A percentile compares a stretch with the other conserved stretches of the same genome.
These are phyloP conservation scores for Sialia sialis DNA, from an alignment of 2,113 vertebrate species.

Conservation along the genomic window DNA sequence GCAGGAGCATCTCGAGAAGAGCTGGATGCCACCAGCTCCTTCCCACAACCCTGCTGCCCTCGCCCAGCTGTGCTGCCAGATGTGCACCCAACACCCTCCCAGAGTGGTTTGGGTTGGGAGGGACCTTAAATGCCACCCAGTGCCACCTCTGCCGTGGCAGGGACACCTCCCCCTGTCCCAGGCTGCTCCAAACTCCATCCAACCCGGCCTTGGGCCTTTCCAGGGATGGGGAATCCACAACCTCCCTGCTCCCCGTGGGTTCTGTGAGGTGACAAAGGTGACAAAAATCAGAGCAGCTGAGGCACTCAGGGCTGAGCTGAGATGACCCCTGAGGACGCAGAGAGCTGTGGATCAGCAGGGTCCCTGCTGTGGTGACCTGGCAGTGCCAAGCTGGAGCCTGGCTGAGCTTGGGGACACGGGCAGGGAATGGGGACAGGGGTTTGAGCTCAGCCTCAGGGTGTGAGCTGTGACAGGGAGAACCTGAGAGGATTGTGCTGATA, in stretches of 20 bases:
- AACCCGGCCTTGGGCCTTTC: no score
- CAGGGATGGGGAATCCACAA: no score
- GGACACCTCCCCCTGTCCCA: no score
- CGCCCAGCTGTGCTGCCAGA: not conserved
- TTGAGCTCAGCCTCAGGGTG: not conserved
- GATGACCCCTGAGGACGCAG: not conserved
- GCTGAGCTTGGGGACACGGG: fast-evolving
- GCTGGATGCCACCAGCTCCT: not conserved
- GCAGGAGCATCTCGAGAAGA: not conserved
- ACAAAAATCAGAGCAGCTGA: not conserved
- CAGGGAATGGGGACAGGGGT: not conserved
- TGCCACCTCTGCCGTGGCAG: no score
- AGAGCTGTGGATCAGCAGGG: not conserved
- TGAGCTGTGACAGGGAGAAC: fast-evolving
- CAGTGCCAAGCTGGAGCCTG: not conserved
- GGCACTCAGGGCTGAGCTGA: not conserved
- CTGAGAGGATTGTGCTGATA: not conserved
- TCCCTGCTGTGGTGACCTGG: not conserved
- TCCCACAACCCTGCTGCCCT: not conserved
- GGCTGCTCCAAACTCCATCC: no score
- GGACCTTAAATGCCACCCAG: not conserved
- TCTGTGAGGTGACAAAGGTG: not conserved
- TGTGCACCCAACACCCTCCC: no score
- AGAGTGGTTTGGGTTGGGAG: not conserved
- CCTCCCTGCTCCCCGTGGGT: not conserved